A percentile compares a stretch with the other conserved stretches of the same genome.
phyloP scores from a whole-genome alignment of 1,140 invertebrate genomes.

The Brachionus calyciflorus region DNA sequence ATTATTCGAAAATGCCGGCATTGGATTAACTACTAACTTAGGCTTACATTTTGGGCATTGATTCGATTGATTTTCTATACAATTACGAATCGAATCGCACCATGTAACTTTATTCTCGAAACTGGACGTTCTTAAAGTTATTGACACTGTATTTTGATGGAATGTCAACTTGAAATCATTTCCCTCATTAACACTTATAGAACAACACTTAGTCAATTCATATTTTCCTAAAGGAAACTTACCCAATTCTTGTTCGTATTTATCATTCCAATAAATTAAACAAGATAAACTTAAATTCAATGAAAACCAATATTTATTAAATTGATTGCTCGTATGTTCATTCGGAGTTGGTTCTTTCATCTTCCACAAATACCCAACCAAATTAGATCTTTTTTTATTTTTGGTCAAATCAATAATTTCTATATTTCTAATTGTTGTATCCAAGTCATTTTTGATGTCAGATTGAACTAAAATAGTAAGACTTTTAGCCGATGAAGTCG shows the following conservation, averaged over 20 bases:
- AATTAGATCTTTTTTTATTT: background rate
- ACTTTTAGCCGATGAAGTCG: constrained; percentile 1
- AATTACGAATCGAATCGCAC: constrained; percentile 11
- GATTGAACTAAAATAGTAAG: background rate
- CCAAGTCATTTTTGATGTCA: background rate
- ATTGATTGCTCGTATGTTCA: background rate
- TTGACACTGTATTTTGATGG: background rate
- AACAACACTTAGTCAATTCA: constrained; percentile 38
- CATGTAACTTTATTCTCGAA: background rate
- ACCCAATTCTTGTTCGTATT: constrained; percentile 20
- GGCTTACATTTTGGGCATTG: constrained; percentile 38
- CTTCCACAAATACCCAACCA: constrained; percentile 29
- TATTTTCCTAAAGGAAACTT: constrained; percentile 36
- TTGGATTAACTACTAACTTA: constrained; percentile 44
- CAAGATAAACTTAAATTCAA: constrained; percentile 17
- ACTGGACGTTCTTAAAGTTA: background rate
- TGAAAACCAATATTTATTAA: constrained; percentile 37
- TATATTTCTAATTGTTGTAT: background rate
- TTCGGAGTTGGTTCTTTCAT: background rate
- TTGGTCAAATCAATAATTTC: constrained; percentile 32
- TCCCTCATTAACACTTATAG: background rate
- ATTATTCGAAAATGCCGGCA: background rate
- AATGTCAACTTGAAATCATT: background rate
- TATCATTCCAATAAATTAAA: constrained; percentile 36
- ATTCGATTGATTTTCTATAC: background rate